A percentile compares a stretch with the other conserved stretches of the same genome.
phyloP scores from a whole-genome alignment of 2,888 invertebrate genomes.

The Clanis bilineata region DNA sequence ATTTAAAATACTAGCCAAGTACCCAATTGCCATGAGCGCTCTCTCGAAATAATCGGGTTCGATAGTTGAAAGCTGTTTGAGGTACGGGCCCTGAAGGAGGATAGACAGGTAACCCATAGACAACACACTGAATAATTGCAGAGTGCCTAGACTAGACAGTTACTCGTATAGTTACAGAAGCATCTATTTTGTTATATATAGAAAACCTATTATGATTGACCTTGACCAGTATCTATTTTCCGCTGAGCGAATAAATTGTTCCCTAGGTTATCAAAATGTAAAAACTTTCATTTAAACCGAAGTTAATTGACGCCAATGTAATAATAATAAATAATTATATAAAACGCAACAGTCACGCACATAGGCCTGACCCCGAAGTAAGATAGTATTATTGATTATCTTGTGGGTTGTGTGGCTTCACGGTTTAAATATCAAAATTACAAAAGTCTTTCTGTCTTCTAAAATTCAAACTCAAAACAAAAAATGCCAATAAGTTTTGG shows the following conservation, averaged over 20 bases:
- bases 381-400: background rate
- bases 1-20: too few species aligned
- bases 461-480: too few species aligned
- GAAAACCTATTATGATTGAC: constrained; percentile 14
- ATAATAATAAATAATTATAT: background rate
- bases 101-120: background rate
- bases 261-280: constrained; percentile 12
- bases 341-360: background rate
- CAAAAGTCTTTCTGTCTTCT: too few species aligned
- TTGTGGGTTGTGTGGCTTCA: too few species aligned
- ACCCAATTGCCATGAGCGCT: too few species aligned
- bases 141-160: background rate
- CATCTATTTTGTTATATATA: constrained; percentile 10
- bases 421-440: too few species aligned
- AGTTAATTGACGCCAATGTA: background rate
- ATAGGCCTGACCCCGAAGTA: background rate
- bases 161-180: background rate
- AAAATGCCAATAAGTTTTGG: too few species aligned
- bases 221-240: constrained; percentile 17
- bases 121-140: background rate
- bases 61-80: too few species aligned
- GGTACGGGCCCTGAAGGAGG: background rate
- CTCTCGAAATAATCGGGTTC: too few species aligned
- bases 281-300: background rate
- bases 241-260: constrained; percentile 13